Base-by-base conservation (phyloP, 2,888 invertebrate genomes). In the Drosophila setosimentum region DNA sequence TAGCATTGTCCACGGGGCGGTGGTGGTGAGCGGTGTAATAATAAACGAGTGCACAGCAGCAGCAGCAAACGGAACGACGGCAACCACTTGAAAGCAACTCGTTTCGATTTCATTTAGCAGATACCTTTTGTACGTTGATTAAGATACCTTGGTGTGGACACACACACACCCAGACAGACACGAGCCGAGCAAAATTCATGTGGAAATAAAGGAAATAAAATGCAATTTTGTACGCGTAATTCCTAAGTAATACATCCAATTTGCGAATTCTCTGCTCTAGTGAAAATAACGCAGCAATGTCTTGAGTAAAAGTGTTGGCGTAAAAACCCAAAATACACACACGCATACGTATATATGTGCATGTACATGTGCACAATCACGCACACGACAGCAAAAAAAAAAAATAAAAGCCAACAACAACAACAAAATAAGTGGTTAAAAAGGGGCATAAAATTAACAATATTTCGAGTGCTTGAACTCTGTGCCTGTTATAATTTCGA, bases 21-120 rank as follows among this genome's bases (percentile, higher is more conserved):
- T 68, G 74, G 80, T 74, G 76, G 80, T 75, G 76, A 77, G 81
- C 76, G 78, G 83, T 86, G 80, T 78, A 85, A 82, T 76, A 81
- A 81, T 76, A 81, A 81, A 87, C 86, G 89, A 87, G 83, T 90
- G 88, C 89, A 87, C 83, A 80, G 73, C 84, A 77, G 68, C 75
- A 76, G 70, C 82, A 79, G 63, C 72, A 54, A 83, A 69, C 68
- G 68, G 68, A 73, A 57, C 65, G 71, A 75, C 72, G 81, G 75
- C 82, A 84, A 87, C 90, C 85, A 89, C 91, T 87, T 87, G 90
- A 88, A 91, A 87, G 82, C 91, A 91, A 91, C 91, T 91, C 91
- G 91, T 90, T 91, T 91, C 87, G 89, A 91, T 91, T 91, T 89
- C 86, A 84, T 88, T 91, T 84, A 84, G 83, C 90, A 90, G 83